Evolutionary conservation across 2,113 vertebrate genomes (phyloP), one percentile per base, ranked within the genome.

Genomic region (Kryptolebias marmoratus): DNA sequence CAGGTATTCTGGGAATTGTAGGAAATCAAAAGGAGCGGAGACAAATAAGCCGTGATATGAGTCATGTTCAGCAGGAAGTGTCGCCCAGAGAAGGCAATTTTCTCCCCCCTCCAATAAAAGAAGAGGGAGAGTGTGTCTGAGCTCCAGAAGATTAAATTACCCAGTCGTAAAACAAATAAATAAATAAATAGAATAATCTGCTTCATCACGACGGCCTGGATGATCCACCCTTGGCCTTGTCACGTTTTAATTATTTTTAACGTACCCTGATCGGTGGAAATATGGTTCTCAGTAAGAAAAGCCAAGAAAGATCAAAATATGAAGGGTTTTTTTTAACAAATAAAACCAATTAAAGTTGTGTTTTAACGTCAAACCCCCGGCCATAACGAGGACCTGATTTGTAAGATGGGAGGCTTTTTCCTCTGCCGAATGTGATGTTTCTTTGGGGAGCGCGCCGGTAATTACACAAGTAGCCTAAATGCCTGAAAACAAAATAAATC

Each of bases 1-100:
- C 60, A 36, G 48, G 77, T 79, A 79, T 77, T 75, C 72, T 67
- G 87, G 85, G 85, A 87, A 74, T 77, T 73, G 50, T 45, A 73
- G 64, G 44, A 75, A 68, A 79, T 61, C 68, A 45, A 54, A 22
- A 69, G 49, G 61, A 36, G 54, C 49, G 49, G 13, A 54, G 57
- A 36, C 65, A 79, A 85, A 77, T 80, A 80, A 64, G 54, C 28
- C 13, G 16, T 32, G 39, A 70, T 73, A 30, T 56, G 27, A 71
- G 28, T 64, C 53, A 47, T 47, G 54, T 60, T 71, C 16, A 53
- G 53, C 52, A 39, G 60, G 69, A 58, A 39, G 56, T 62, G 44
- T 53, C 42, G 2, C 44, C 56, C 44, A 56, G 31, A 71, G 11
- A 57, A 50, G 50, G 16, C 8, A 32, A 50, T 50, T 31, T 30